Percentiles rank a stretch among this genome's conserved stretches.
Conservation (phyloP, 2,113 vertebrate species). For the Eurystomus gularis region DNA sequence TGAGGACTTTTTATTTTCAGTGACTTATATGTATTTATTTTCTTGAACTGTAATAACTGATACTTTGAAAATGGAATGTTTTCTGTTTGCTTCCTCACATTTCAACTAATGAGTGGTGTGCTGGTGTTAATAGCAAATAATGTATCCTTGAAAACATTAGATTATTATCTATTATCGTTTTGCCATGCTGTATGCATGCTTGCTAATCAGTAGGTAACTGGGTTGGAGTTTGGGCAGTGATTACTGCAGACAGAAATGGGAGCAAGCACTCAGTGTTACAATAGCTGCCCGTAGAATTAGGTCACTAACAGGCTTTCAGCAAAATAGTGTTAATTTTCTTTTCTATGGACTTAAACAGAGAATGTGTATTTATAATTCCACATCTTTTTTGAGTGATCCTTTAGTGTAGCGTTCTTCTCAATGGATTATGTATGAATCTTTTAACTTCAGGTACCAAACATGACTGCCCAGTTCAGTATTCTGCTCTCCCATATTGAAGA, state of each 20-base stretch:
- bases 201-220: background rate
- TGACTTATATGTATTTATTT: background rate
- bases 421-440: background rate
- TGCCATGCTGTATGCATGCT: background rate
- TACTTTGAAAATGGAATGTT: background rate
- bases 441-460: background rate
- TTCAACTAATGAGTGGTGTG: background rate
- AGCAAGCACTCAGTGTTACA: background rate
- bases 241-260: background rate
- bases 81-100: background rate
- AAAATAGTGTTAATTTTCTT: constrained; percentile 2
- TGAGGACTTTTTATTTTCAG: background rate
- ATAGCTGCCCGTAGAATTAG: background rate
- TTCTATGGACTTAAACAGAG: background rate
- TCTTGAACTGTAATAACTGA: background rate
- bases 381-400: background rate
- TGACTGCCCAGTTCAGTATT: background rate
- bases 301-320: background rate
- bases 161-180: background rate
- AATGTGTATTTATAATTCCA: background rate
- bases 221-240: background rate
- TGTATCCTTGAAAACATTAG: background rate
- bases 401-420: background rate
- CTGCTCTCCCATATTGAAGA: background rate
- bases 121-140: background rate